phyloP scores from a whole-genome alignment of 2,113 vertebrate genomes.

The Hemiscyllium ocellatum region DNA sequence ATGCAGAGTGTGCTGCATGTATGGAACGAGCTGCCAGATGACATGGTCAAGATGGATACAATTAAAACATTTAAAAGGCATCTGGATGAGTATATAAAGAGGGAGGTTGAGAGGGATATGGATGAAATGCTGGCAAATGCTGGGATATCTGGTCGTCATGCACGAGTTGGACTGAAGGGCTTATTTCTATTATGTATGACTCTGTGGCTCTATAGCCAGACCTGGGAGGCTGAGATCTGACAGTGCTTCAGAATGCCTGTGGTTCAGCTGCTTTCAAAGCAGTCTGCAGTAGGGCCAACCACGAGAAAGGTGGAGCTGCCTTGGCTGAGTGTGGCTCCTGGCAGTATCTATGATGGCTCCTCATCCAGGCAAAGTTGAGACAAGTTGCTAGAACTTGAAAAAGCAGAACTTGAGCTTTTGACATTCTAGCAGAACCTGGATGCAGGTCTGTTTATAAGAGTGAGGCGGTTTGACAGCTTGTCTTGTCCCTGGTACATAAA shows the following conservation, averaged over 20 bases:
- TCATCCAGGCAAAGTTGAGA: background rate
- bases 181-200: too few relatives aligned
- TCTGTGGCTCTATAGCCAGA: too few relatives aligned
- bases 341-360: background rate
- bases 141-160: too few relatives aligned
- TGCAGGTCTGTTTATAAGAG: background rate
- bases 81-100: too few relatives aligned
- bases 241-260: background rate
- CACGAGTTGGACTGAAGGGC: too few relatives aligned
- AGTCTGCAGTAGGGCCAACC: background rate
- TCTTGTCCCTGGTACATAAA: background rate
- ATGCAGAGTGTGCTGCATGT: too few relatives aligned
- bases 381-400: background rate
- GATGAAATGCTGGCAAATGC: too few relatives aligned
- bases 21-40: too few relatives aligned
- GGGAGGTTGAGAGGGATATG: too few relatives aligned
- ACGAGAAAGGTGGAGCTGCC: background rate
- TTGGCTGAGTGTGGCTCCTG: background rate
- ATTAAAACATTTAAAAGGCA: too few relatives aligned
- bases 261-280: background rate
- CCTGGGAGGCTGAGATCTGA: background rate
- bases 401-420: background rate
- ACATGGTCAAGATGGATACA: too few relatives aligned
- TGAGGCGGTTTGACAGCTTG: background rate
- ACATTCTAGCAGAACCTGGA: background rate